A percentile compares a stretch with the other conserved stretches of the same genome.
phyloP scores from a whole-genome alignment of 2,113 vertebrate species.

The Anser brachyrhynchus region DNA sequence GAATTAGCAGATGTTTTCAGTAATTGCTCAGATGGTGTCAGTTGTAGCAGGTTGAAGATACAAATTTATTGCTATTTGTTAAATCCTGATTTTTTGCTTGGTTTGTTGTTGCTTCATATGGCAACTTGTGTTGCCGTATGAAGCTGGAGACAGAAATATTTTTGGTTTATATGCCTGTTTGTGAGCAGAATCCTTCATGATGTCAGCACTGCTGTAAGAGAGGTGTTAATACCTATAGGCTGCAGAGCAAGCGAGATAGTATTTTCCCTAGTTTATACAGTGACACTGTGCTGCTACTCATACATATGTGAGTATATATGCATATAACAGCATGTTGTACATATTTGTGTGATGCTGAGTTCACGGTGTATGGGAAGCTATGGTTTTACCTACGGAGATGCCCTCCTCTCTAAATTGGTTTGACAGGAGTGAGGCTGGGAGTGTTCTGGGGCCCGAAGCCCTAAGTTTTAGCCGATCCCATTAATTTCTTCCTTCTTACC shows the following conservation, averaged over 20 bases:
- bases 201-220: background rate
- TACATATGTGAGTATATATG: fast-evolving
- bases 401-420: background rate
- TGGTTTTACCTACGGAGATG: background rate
- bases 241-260: background rate
- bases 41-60: background rate
- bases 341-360: background rate
- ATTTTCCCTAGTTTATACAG: background rate
- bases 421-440: background rate
- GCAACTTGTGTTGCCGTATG: background rate
- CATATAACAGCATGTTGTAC: background rate
- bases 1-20: no score
- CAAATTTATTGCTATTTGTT: background rate
- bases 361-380: background rate
- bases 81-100: background rate
- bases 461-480: background rate
- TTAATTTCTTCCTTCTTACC: background rate
- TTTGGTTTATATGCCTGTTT: background rate
- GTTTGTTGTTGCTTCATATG: background rate
- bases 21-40: background rate
- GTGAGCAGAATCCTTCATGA: background rate
- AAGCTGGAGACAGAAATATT: background rate
- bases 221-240: background rate
- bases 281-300: background rate
- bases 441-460: background rate